Evolutionary conservation across 2,113 vertebrate species (phyloP).

Genomic region (Calyptomena viridis): DNA sequence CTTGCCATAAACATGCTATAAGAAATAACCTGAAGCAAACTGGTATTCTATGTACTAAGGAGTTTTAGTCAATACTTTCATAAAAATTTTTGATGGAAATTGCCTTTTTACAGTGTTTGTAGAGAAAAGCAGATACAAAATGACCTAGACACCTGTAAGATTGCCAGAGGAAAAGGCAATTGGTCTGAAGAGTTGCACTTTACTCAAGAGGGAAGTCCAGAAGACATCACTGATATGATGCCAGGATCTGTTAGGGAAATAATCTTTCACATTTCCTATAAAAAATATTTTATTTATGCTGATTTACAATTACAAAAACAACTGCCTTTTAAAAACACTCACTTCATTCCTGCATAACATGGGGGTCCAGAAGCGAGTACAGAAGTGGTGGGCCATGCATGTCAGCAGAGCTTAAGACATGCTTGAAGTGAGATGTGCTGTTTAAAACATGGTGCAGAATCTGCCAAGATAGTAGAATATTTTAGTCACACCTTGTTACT

Average conservation of each 20-base stretch:
- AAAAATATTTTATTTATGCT: background rate
- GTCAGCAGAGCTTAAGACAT: background rate
- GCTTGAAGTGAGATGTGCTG: background rate
- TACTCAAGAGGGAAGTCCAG: background rate
- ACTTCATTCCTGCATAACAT: background rate
- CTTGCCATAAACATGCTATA: background rate
- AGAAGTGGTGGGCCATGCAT: background rate
- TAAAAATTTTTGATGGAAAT: background rate
- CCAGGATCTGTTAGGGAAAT: background rate
- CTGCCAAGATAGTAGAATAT: background rate
- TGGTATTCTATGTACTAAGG: background rate
- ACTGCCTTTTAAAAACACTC: background rate
- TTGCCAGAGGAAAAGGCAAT: background rate
- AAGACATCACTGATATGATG: rapidly evolving
- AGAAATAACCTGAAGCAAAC: background rate
- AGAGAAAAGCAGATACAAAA: background rate
- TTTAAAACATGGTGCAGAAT: background rate
- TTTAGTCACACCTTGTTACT: background rate
- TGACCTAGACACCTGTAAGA: background rate
- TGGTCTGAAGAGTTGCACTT: background rate
- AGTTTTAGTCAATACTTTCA: background rate
- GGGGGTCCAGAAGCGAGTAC: background rate
- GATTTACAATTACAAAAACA: background rate
- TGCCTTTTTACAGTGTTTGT: background rate
- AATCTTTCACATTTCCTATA: background rate